phyloP scores from a whole-genome alignment of 2,113 vertebrate genomes.

The Caretta caretta region DNA sequence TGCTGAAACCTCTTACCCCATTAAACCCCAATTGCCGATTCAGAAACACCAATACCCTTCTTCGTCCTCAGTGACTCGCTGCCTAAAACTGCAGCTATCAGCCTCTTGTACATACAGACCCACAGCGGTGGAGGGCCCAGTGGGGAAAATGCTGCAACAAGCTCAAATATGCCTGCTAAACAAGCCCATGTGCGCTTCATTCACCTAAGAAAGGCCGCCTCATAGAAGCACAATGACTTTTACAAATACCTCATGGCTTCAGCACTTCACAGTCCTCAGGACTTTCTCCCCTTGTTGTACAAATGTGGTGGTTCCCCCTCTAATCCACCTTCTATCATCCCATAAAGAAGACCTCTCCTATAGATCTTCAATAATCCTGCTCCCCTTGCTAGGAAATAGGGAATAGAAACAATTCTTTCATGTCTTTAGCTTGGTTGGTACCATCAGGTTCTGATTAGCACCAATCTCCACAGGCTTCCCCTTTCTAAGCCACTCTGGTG shows the following conservation, averaged over 20 bases:
- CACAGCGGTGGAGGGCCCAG: not conserved
- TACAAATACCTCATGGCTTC: not conserved
- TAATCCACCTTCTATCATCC: not conserved
- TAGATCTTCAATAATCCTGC: not conserved
- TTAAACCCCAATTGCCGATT: not conserved
- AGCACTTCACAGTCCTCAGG: not conserved
- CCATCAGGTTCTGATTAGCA: not conserved
- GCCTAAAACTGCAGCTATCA: not conserved
- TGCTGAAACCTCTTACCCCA: not conserved
- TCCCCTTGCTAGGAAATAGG: not conserved
- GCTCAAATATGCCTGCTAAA: not conserved
- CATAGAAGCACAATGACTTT: not conserved
- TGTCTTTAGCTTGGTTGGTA: not conserved
- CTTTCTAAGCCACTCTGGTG: not conserved
- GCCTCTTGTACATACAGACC: not conserved
- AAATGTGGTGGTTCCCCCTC: not conserved
- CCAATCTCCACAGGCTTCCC: not conserved
- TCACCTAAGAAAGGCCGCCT: not conserved
- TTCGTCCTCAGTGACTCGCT: not conserved
- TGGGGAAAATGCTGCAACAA: not conserved
- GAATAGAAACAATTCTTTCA: not conserved
- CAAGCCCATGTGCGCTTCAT: not conserved
- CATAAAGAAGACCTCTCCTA: not conserved
- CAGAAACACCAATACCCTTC: not conserved
- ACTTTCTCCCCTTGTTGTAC: not conserved